Evolutionary conservation across 1,140 invertebrate species (phyloP).

Genomic region (Caenorhabditis tropicalis): DNA sequence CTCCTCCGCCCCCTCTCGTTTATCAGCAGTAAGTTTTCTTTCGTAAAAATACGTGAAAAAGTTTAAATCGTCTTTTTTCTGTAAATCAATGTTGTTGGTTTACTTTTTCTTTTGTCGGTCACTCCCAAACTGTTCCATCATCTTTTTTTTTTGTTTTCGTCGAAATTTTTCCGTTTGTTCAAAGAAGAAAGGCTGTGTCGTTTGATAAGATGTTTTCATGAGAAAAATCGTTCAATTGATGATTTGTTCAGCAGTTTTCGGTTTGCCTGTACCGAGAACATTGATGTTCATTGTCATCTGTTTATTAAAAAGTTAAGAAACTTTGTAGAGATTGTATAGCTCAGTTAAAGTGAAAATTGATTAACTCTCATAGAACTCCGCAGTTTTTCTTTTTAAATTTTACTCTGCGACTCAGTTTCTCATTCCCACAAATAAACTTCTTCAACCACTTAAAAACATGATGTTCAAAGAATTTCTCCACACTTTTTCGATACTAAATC

Average conservation of each 20-base stretch:
- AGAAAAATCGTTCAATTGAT: background rate
- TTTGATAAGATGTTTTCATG: background rate
- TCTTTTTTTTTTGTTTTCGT: background rate
- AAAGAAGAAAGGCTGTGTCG: background rate
- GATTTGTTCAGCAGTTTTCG: background rate
- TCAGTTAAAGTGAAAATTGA: too few species aligned
- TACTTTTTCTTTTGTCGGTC: too few species aligned
- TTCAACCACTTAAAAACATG: background rate
- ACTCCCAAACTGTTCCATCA: background rate
- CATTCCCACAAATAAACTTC: background rate
- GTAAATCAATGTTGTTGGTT: too few species aligned
- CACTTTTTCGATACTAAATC: constrained; percentile 34
- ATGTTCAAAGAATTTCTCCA: background rate
- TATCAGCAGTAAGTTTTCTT: background rate
- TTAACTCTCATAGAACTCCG: too few species aligned
- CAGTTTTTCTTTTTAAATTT: background rate
- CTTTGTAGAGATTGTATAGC: too few species aligned
- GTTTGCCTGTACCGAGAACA: background rate
- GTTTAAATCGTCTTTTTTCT: background rate
- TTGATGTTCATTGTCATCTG: background rate
- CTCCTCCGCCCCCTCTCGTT: background rate
- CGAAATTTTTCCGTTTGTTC: background rate
- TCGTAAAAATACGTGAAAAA: background rate
- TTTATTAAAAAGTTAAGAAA: too few species aligned
- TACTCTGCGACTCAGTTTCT: background rate